These are phyloP conservation scores for Anagrus nilaparvatae DNA, from an alignment of 1,140 invertebrate species.

Conservation along the genomic window DNA sequence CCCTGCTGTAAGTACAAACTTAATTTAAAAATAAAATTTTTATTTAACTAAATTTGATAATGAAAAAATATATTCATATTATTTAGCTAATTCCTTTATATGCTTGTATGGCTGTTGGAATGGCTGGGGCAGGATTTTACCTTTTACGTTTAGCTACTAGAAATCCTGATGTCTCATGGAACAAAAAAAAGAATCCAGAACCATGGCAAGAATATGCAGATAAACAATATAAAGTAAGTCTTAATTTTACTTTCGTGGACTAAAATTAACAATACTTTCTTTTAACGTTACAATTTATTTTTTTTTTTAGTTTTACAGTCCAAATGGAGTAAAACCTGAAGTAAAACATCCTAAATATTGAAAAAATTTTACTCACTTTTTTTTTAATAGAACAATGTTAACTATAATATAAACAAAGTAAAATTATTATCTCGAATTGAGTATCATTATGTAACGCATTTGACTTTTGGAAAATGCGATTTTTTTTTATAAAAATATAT, in stretches of 20 bases:
- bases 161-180: constrained; percentile 75
- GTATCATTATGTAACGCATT: no score
- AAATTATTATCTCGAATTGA: no score
- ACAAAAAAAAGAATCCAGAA: constrained; percentile 56
- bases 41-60: background rate
- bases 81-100: constrained; percentile 68
- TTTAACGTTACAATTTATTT: constrained; percentile 2
- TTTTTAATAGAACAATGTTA: no score
- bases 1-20: constrained; percentile 46
- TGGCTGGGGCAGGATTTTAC: constrained; percentile 49
- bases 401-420: no score
- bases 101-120: constrained; percentile 57
- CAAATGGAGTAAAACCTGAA: no score
- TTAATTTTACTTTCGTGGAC: constrained; percentile 1
- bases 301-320: constrained; percentile 40
- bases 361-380: no score
- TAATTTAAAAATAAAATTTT: constrained; percentile 2
- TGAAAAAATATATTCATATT: constrained; percentile 16
- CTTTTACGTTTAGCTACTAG: constrained; percentile 54
- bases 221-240: constrained; percentile 71
- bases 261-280: background rate
- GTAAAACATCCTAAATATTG: no score
- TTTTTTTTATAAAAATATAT: no score
- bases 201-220: constrained; percentile 68
- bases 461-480: no score